Evolutionary conservation across 2,113 vertebrate species (phyloP), one percentile per base, ranked within the genome.

Genomic region (Saguinus midas): DNA sequence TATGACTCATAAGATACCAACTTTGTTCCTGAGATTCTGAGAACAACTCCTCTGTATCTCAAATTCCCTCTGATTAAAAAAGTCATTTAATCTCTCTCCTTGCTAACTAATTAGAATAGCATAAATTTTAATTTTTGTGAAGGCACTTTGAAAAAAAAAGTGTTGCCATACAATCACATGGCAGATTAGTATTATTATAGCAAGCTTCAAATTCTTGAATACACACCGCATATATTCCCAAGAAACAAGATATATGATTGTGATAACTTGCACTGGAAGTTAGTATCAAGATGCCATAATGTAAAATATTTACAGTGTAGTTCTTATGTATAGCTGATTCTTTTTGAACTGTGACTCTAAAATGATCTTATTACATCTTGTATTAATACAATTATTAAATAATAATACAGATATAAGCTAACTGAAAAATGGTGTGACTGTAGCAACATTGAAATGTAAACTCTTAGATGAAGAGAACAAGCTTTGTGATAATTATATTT

Each of bases 401-500:
- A 97, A 93, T 91, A 96, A 94, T 95, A 68, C 37, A 89, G 61
- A 96, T 76, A 79, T 64, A 94, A 89, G 83, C 78, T 75, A 92
- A 86, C 79, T 90, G 90, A 86, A 95, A 85, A 85, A 68, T 95
- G 91, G 32, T 88, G 57, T n/a, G 78, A 29, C 97, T 93, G 75
- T 94, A 75, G 79, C 29, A 93, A 37, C 61, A 84, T 20, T 88
- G 82, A 97, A 97, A 92, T 78, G 70, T 80, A 96, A 97, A 96
- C 75, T 84, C 80, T 90, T 88, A 95, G 83, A 94, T 91, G 35
- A 88, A 87, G 86, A 96, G 90, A 96, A 97, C 66, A 96, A 97
- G 73, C n/a, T 96, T 96, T 7, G 21, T 98, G 82, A 43, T 96
- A 96, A 97, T 98, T 98, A 97, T 90, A 97, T 78, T 97, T 95